phyloP scores from a whole-genome alignment of 2,797 vertebrate genomes.

The Caiman crocodilus region DNA sequence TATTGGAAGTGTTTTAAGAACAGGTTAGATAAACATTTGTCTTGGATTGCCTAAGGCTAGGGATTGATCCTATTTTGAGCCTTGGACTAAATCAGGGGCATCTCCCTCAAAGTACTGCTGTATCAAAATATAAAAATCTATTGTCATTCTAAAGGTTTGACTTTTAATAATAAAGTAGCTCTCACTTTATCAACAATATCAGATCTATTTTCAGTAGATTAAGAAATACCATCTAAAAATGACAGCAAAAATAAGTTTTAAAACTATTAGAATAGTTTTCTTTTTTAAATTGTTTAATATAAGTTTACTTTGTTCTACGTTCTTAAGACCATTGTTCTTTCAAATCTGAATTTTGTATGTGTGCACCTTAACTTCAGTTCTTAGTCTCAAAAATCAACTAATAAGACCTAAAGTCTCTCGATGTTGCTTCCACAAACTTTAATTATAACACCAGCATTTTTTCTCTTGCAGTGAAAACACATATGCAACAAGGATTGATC shows the following conservation, averaged over 20 bases:
- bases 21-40: no score
- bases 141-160: constrained; percentile 3
- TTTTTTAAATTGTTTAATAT: background rate
- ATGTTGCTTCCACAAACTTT: background rate
- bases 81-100: background rate
- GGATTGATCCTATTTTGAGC: no score
- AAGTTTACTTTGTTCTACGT: background rate
- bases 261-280: background rate
- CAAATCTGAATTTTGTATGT: background rate
- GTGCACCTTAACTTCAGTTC: background rate
- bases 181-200: constrained; percentile 24
- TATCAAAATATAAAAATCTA: constrained; percentile 42
- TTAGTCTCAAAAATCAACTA: background rate
- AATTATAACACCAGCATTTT: constrained; percentile 3
- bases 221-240: constrained; percentile 1
- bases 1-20: no score
- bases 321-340: background rate
- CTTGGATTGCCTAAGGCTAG: no score
- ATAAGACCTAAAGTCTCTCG: background rate
- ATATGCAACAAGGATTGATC: constrained; percentile 96
- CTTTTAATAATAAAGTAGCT: background rate
- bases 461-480: constrained; percentile 89
- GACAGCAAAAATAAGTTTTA: background rate
- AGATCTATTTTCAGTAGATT: constrained; percentile 34
- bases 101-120: constrained; percentile 47